Evolutionary conservation across 1,140 invertebrate species (phyloP), one percentile per base, ranked within the genome.

Genomic region (Cydia pomonella): DNA sequence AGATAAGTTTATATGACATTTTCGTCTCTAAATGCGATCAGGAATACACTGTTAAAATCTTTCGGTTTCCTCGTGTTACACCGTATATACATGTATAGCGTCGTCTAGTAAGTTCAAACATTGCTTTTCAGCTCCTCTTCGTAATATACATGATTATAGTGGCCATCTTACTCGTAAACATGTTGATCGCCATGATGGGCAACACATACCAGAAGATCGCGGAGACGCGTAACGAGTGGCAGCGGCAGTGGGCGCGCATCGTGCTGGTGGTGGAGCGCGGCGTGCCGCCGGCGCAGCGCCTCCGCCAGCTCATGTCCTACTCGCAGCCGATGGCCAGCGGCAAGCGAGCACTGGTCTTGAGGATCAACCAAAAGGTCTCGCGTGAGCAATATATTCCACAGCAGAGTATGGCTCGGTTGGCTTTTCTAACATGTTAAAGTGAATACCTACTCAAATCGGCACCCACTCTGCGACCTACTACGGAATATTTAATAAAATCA

Each of bases 111-210:
- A n/a, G 6, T 7, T 50, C 7, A 59, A 21, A 2, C 16, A 18
- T 23, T 77, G 76, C 64, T 12, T 85, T 94, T 87, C 92, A 98
- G 97, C 93, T 97, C 29, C 93, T 99, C 23, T 99, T 99, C 92
- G 96, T 99, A 16, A 93, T 99, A 1, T 99, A 98, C 93, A 99
- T 99, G 98, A 97, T 96, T 72, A 97, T 99, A 83, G 98, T 99
- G 23, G 97, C 97, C 0, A 97, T 99, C 79, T 93, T 99, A 10
- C 93, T 99, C 74, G 97, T 99, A 16, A 99, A 99, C 94, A 98
- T 99, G 97, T 94, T 99, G 86, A 99, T 99, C 84, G 99, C 99
- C 81, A 99, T 99, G 98, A 99, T 99, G 98, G 99, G 98, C 1
- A 99, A 99, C 89, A 99, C 99, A 23, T 99, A 99, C 91, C 98